Evolutionary conservation across 2,113 vertebrate genomes (phyloP), one percentile per base, ranked within the genome.

Genomic region (Callopanchax toddi): DNA sequence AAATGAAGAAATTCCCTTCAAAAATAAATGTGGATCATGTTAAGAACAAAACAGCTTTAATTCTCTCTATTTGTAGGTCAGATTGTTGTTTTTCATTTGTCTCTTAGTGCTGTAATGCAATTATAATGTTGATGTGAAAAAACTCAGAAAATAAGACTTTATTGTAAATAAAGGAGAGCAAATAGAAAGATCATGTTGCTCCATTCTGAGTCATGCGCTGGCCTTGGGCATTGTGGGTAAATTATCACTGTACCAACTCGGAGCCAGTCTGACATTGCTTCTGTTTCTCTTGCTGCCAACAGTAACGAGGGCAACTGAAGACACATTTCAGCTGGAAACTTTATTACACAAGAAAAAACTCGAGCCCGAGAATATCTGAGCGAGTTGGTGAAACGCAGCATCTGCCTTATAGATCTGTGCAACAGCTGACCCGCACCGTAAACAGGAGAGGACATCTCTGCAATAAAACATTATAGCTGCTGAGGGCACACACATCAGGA

Each of bases 281-380:
- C 79, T 45, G 81, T 75, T 82, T 71, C 61, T 73, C 51, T 68
- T 56, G 5, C 37, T 81, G 83, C 64, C 76, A 79, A 26, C 73
- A 20, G 48, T 67, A 81, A 78, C 74, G 46, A 55, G 34, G 63
- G 56, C 69, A 81, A 84, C 46, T 57, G 53, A 71, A 81, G 68
- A 82, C 84, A 73, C 67, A 78, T 84, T 84, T 82, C 21, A 70
- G 51, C 62, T 66, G 70, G 29, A 67, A 53, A 72, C 53, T 50
- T 48, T 5, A 49, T 81, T 40, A 66, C 76, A 74, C 6, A 32
- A 59, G 59, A 59, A 40, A 9, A 32, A 44, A 76, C 65, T 60
- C 11, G 18, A 72, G 69, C 59, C 51, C 34, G 34, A 61, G 40
- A 46, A 57, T 42, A 72, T 22, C 39, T 40, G 36, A 61, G 43